phyloP scores from a whole-genome alignment of 2,888 invertebrate species.

The Cancer borealis region DNA sequence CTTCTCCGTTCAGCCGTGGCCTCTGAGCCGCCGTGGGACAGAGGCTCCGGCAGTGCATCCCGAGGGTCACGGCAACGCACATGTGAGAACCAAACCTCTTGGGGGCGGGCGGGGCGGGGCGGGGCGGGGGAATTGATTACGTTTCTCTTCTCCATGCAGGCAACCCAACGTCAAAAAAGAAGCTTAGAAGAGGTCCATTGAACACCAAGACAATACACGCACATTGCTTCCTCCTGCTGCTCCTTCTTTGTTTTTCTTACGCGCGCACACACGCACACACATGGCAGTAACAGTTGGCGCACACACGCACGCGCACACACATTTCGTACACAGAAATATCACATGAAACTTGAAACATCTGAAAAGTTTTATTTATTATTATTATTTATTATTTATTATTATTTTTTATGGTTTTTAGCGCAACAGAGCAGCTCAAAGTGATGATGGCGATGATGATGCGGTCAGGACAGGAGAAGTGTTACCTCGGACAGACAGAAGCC shows the following conservation, averaged over 20 bases:
- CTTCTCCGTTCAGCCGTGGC: conserved; percentile 22
- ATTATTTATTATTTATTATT: conserved; percentile 50
- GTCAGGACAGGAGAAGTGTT: conserved; percentile 59
- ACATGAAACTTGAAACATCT: conserved; percentile 76
- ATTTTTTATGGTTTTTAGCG: conserved; percentile 58
- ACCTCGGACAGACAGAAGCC: conserved; percentile 72
- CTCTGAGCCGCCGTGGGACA: conserved; percentile 18
- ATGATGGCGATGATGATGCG: conserved; percentile 65
- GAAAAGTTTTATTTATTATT: conserved; percentile 62
- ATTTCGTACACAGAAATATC: conserved; percentile 72
- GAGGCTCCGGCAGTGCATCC: conserved; percentile 21
- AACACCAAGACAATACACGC: conserved; percentile 75
- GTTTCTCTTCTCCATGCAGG: conserved; percentile 71
- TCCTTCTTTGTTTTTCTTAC: conserved; percentile 54
- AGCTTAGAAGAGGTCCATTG: conserved; percentile 65
- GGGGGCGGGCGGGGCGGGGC: conserved; percentile 28
- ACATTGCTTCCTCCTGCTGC: conserved; percentile 8
- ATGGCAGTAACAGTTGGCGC: conserved; percentile 71
- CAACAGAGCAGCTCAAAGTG: conserved; percentile 62
- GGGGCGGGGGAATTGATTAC: conserved; percentile 40
- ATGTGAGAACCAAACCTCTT: conserved; percentile 36
- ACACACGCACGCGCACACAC: conserved; percentile 70
- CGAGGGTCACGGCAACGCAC: conserved; percentile 25
- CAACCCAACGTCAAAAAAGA: conserved; percentile 66
- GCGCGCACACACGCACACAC: conserved; percentile 70